These are phyloP conservation scores for Remorina albescens DNA, from an alignment of 2,797 vertebrate species.

Conservation along the genomic window DNA sequence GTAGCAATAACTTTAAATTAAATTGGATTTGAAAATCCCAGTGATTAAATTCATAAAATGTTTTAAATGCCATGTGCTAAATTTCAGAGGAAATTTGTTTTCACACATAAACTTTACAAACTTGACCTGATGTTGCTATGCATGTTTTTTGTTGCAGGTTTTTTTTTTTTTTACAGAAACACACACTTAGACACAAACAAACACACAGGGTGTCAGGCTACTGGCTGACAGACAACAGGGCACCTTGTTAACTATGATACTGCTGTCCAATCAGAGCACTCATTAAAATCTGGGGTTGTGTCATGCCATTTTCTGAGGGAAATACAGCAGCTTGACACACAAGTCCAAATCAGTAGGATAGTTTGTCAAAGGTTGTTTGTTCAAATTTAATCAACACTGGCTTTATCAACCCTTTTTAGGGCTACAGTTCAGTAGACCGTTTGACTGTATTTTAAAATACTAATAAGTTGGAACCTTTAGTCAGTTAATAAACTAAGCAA, in stretches of 20 bases:
- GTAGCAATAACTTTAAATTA: conserved; percentile 18
- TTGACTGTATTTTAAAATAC: conserved; percentile 8
- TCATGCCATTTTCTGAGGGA: conserved; percentile 59
- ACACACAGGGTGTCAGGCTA: conserved; percentile 30
- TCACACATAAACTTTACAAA: conserved; percentile 15
- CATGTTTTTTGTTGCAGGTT: too few relatives aligned
- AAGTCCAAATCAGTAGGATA: conserved; percentile 35
- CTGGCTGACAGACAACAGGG: conserved; percentile 57
- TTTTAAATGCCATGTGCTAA: conserved; percentile 35
- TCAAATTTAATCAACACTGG: conserved; percentile 32
- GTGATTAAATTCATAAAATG: conserved; percentile 24
- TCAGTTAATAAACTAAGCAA: too few relatives aligned
- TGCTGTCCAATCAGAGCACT: conserved; percentile 69
- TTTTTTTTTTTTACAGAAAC: too few relatives aligned
- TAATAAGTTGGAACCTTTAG: background rate
- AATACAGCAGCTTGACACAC: conserved; percentile 58
- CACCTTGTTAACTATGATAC: conserved; percentile 57
- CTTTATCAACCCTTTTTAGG: conserved; percentile 9
- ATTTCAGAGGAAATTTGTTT: conserved; percentile 31
- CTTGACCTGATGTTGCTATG: conserved; percentile 26
- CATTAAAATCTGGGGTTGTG: conserved; percentile 63
- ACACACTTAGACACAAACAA: conserved; percentile 7
- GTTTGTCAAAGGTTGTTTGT: conserved; percentile 45
- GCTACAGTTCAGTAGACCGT: conserved; percentile 22
- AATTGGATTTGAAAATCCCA: conserved; percentile 32